Conservation (phyloP, 2,797 vertebrate species). For the Brachyalestes nurse region DNA sequence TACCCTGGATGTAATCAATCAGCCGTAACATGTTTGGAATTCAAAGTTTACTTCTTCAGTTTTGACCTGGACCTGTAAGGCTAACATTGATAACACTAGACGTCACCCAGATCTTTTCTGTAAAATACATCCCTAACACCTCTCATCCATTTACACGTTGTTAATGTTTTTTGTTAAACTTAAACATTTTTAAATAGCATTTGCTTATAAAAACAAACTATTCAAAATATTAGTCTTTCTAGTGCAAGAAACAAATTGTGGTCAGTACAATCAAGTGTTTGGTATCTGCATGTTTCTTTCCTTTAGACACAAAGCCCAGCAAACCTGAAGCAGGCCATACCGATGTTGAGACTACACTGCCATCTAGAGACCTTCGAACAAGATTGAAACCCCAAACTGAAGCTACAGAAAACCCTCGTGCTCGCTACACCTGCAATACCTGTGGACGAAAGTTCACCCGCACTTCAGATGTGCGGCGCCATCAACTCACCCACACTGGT, state of each 20-base stretch:
- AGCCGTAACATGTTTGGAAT: too few relatives aligned
- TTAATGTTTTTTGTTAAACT: too few relatives aligned
- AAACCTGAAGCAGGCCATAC: not conserved
- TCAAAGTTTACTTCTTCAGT: too few relatives aligned
- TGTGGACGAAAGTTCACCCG: constrained; percentile 78
- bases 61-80: too few relatives aligned
- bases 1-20: too few relatives aligned
- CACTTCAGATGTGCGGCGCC: constrained; percentile 75
- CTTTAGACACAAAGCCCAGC: not conserved
- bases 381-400: constrained; percentile 39
- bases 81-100: too few relatives aligned
- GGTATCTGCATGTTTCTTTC: not conserved
- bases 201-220: too few relatives aligned
- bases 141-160: too few relatives aligned
- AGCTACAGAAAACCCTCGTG: constrained; percentile 25
- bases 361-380: constrained; percentile 3
- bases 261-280: not conserved
- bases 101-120: too few relatives aligned
- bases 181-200: too few relatives aligned
- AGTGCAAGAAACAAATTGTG: not conserved
- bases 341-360: not conserved
- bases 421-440: constrained; percentile 64
- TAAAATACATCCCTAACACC: too few relatives aligned
- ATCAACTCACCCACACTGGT: constrained; percentile 82
- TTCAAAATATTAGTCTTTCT: not conserved